Conservation (phyloP, 2,888 invertebrate genomes). For the Tetropium fuscum region DNA sequence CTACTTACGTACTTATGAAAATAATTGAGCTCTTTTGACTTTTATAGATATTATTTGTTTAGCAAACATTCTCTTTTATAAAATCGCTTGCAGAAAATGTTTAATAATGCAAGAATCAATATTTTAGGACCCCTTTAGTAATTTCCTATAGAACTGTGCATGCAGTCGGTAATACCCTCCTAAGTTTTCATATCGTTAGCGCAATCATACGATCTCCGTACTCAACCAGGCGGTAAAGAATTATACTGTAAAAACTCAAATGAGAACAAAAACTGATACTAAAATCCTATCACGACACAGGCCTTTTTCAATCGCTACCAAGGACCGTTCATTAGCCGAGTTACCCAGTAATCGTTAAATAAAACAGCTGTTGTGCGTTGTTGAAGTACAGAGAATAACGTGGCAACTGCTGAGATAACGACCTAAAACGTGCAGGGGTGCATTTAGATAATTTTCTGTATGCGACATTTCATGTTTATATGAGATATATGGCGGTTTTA, state of each 20-base stretch:
- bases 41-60: too few species aligned
- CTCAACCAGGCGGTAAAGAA: too few species aligned
- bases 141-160: too few species aligned
- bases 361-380: constrained; percentile 52
- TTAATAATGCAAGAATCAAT: too few species aligned
- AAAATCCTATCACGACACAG: constrained; percentile 19
- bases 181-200: too few species aligned
- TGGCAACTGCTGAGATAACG: constrained; percentile 46
- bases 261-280: constrained; percentile 7
- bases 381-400: constrained; percentile 49
- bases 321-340: constrained; percentile 50
- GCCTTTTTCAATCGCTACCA: constrained; percentile 46
- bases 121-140: too few species aligned
- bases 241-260: constrained; percentile 9
- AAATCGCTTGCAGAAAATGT: too few species aligned
- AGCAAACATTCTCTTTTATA: too few species aligned
- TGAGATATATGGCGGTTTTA: background rate
- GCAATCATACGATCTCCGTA: too few species aligned
- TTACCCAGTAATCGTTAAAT: constrained; percentile 51
- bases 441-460: constrained; percentile 14
- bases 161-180: too few species aligned
- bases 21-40: too few species aligned
- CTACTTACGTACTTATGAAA: too few species aligned
- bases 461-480: background rate
- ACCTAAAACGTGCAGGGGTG: constrained; percentile 13